Percentiles rank a stretch among this genome's conserved stretches.
These are phyloP conservation scores for Sander vitreus DNA, from an alignment of 2,113 vertebrate genomes.

Conservation along the genomic window DNA sequence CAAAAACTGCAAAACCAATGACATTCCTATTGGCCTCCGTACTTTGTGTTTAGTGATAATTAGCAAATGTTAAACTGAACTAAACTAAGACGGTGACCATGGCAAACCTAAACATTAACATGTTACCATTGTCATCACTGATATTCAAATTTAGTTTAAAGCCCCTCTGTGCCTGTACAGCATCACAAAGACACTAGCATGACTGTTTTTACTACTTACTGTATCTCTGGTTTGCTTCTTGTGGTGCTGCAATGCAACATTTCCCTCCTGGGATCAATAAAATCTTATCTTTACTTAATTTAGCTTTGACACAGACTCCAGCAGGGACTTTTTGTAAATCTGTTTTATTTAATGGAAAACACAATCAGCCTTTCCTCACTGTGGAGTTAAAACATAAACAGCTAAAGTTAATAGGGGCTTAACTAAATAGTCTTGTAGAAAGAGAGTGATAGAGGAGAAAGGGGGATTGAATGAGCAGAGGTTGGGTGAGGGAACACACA, in stretches of 20 bases:
- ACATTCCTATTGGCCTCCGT: not conserved
- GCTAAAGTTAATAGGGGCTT: conserved; percentile 35
- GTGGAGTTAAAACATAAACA: conserved; percentile 36
- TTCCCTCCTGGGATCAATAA: not conserved
- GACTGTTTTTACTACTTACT: not conserved
- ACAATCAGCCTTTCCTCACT: conserved; percentile 6
- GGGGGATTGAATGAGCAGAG: conserved; percentile 50
- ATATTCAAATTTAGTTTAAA: not conserved
- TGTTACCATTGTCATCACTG: not conserved
- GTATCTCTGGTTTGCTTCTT: not conserved
- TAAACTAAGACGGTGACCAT: not conserved
- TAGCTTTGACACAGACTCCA: not conserved
- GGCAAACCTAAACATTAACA: not conserved
- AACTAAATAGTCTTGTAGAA: conserved; percentile 22
- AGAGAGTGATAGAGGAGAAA: conserved; percentile 37
- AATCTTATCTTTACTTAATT: not conserved
- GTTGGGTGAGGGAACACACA: conserved; percentile 36
- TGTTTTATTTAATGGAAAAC: conserved; percentile 6
- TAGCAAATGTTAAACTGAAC: not conserved
- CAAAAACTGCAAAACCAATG: not conserved
- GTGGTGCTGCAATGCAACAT: not conserved
- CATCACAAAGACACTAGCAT: not conserved
- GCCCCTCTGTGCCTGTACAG: not conserved
- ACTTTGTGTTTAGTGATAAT: conserved; percentile 9
- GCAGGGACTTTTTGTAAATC: not conserved